Evolutionary conservation across 1,140 invertebrate species (phyloP).

Genomic region (Eriosoma lanigerum): DNA sequence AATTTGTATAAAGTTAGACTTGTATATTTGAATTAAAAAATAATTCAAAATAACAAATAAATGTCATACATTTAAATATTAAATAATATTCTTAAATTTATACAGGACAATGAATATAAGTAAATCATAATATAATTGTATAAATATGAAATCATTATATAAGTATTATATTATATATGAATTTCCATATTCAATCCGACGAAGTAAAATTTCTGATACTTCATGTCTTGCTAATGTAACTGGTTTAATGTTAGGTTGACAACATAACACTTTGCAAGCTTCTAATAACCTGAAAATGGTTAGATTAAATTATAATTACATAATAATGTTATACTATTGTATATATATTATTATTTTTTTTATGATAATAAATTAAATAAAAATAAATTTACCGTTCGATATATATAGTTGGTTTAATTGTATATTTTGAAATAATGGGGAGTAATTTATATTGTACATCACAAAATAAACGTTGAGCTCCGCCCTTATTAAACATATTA

Average conservation of each 20-base stretch:
- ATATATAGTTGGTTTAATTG: conserved; percentile 72
- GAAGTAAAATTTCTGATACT: conserved; percentile 28
- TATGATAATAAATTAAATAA: neutral
- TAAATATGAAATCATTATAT: no score
- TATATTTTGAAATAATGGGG: conserved; percentile 82
- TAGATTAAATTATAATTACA: neutral
- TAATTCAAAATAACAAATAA: no score
- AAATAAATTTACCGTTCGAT: conserved; percentile 71
- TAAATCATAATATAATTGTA: no score
- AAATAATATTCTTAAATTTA: no score
- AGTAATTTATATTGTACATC: conserved; percentile 84
- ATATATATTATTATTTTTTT: neutral
- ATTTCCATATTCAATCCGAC: conserved; percentile 28
- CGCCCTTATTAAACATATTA: conserved; percentile 79
- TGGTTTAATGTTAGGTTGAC: conserved; percentile 37
- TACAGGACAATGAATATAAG: no score
- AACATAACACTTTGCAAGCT: conserved; percentile 48
- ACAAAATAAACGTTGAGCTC: conserved; percentile 81
- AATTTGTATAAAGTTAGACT: no score
- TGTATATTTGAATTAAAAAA: no score
- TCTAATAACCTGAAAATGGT: conserved; percentile 45
- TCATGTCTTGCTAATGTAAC: conserved; percentile 11
- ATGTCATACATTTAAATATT: no score
- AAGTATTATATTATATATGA: no score
- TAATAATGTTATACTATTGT: neutral